A percentile compares a stretch with the other conserved stretches of the same genome.
phyloP scores from a whole-genome alignment of 1,140 invertebrate species.

The Limonius californicus region DNA sequence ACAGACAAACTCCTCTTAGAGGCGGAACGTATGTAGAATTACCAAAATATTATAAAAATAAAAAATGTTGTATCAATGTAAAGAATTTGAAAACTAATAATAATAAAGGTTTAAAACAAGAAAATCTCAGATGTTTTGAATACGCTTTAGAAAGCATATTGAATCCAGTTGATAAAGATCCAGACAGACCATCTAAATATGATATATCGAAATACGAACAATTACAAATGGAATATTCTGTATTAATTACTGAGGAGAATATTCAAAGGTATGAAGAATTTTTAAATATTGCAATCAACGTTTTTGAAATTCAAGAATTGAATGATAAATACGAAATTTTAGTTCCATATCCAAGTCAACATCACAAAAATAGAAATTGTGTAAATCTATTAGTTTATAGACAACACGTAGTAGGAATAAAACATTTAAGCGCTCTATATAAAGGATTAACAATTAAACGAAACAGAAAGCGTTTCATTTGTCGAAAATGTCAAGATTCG shows the following conservation, averaged over 20 bases:
- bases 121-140: too few relatives aligned
- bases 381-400: constrained; percentile 19
- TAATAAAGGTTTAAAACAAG: constrained; percentile 17
- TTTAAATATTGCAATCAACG: constrained; percentile 19
- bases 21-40: too few relatives aligned
- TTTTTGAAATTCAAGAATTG: neutral
- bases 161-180: constrained; percentile 16
- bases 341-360: constrained; percentile 7
- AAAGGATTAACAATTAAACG: too few relatives aligned
- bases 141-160: too few relatives aligned
- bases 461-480: too few relatives aligned
- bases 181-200: constrained; percentile 6
- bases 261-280: constrained; percentile 21
- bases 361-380: too few relatives aligned
- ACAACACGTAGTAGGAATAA: too few relatives aligned
- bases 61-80: too few relatives aligned
- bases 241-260: neutral
- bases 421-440: too few relatives aligned
- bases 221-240: constrained; percentile 19
- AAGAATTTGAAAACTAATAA: constrained; percentile 19
- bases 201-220: constrained; percentile 20
- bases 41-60: too few relatives aligned
- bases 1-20: too few relatives aligned
- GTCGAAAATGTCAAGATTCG: too few relatives aligned
- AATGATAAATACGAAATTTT: constrained; percentile 14